A percentile compares a stretch with the other conserved stretches of the same genome.
Conservation (phyloP, 2,888 invertebrate genomes). For the Tiliacea citrago region DNA sequence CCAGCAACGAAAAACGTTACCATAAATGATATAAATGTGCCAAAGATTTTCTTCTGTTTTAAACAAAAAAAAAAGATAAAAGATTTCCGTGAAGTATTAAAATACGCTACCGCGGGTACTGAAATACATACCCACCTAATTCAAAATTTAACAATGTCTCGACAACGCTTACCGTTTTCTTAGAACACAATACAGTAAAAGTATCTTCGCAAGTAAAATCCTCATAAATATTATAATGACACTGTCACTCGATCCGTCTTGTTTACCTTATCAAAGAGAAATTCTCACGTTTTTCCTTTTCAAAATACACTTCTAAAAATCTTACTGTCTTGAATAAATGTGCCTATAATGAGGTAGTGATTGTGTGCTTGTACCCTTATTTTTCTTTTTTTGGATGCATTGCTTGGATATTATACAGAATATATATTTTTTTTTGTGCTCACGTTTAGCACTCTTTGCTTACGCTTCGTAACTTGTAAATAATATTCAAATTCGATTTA, state of each 20-base stretch:
- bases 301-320: slow-evolving; percentile 30
- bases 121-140: background rate
- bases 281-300: slow-evolving; percentile 45
- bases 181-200: slow-evolving; percentile 25
- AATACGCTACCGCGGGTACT: background rate
- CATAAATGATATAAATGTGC: background rate
- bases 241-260: slow-evolving; percentile 47
- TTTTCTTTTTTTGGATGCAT: slow-evolving; percentile 5
- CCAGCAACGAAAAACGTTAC: background rate
- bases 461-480: slow-evolving; percentile 8
- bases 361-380: slow-evolving; percentile 23
- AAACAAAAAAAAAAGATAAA: background rate
- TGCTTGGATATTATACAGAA: slow-evolving; percentile 16
- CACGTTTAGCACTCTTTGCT: slow-evolving; percentile 11
- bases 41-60: background rate
- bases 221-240: slow-evolving; percentile 60
- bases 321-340: slow-evolving; percentile 56
- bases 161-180: slow-evolving; percentile 3
- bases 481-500: slow-evolving; percentile 58
- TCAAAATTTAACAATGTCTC: background rate
- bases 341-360: slow-evolving; percentile 16
- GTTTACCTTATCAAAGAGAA: slow-evolving; percentile 54
- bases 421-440: background rate
- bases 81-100: background rate
- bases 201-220: slow-evolving; percentile 29